phyloP scores from a whole-genome alignment of 1,140 invertebrate genomes.

The Oryzaephilus surinamensis region DNA sequence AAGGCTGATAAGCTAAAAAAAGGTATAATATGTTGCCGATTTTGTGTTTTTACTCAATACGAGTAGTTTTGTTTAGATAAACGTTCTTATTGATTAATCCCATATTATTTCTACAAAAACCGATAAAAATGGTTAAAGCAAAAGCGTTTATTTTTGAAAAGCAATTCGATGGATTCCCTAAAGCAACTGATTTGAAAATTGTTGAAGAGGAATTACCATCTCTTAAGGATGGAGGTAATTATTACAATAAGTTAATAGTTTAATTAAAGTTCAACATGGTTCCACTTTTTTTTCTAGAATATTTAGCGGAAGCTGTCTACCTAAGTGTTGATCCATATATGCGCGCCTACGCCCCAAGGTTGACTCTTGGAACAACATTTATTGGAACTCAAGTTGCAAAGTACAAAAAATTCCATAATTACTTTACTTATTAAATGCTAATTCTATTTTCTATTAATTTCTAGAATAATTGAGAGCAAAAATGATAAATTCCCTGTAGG shows the following conservation, averaged over 20 bases:
- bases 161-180: constrained; percentile 53
- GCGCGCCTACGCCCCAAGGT: constrained; percentile 43
- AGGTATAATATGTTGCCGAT: too few relatives aligned
- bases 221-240: constrained; percentile 48
- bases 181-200: constrained; percentile 49
- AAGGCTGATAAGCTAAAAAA: too few relatives aligned
- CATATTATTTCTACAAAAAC: constrained; percentile 36
- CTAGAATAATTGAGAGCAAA: constrained; percentile 49
- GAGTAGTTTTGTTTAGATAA: too few relatives aligned
- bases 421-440: neutral
- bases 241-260: neutral
- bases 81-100: too few relatives aligned
- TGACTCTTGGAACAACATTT: constrained; percentile 46
- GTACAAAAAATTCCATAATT: constrained; percentile 31
- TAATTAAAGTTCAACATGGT: neutral
- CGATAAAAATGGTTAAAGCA: constrained; percentile 42
- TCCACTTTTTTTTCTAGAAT: constrained; percentile 33
- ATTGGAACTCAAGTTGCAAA: constrained; percentile 52
- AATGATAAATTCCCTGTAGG: constrained; percentile 43
- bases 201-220: constrained; percentile 51
- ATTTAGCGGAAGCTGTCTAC: constrained; percentile 52
- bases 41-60: too few relatives aligned
- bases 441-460: constrained; percentile 5
- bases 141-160: constrained; percentile 51
- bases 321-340: constrained; percentile 64